A percentile compares a stretch with the other conserved stretches of the same genome.
These are phyloP conservation scores for Proteles cristata DNA, from an alignment of 2,113 vertebrate genomes.

Conservation along the genomic window DNA sequence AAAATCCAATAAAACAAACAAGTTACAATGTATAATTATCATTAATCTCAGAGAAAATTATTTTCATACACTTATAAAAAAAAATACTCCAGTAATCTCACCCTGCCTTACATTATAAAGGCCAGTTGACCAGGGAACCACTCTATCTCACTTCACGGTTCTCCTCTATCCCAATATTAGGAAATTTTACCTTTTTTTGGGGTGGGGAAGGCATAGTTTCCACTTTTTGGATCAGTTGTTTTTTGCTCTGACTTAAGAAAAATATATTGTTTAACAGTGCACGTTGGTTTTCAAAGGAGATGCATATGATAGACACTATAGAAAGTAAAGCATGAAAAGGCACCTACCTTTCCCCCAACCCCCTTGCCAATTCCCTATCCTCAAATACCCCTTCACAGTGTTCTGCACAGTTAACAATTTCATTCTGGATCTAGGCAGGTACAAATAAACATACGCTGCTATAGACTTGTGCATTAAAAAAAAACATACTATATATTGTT, in stretches of 20 bases:
- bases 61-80: slow-evolving; percentile 23
- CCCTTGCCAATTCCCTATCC: background rate
- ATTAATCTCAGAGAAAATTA: slow-evolving; percentile 45
- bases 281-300: background rate
- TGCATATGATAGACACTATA: background rate
- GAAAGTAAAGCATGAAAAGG: background rate
- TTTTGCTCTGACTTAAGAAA: slow-evolving; percentile 16
- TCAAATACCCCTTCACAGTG: background rate
- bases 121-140: background rate
- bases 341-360: background rate
- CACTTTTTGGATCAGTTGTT: background rate
- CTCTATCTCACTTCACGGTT: background rate
- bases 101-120: background rate
- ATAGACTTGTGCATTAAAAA: background rate
- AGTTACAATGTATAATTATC: slow-evolving; percentile 47
- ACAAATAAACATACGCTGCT: background rate
- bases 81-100: background rate
- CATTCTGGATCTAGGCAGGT: background rate
- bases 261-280: background rate
- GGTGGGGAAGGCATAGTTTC: background rate
- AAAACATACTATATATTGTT: background rate
- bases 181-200: background rate
- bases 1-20: slow-evolving; percentile 71
- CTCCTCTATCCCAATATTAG: background rate
- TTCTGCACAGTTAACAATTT: background rate